Evolutionary conservation across 2,113 vertebrate genomes (phyloP).

Genomic region (Oreocharis arfaki): DNA sequence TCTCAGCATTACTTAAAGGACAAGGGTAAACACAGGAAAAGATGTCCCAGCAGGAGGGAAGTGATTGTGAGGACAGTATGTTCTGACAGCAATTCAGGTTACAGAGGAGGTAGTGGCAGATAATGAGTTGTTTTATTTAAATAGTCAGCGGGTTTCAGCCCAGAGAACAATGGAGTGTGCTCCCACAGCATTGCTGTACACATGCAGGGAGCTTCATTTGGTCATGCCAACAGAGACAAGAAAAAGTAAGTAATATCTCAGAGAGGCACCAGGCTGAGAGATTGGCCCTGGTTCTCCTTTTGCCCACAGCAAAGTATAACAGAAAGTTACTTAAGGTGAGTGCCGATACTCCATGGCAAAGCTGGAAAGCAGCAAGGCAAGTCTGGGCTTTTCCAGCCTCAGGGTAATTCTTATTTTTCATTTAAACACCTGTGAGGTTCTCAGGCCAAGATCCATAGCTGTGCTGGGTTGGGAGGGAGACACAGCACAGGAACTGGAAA

Average conservation of each 20-base stretch:
- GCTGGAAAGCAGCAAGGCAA: neutral
- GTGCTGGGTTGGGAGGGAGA: accelerated
- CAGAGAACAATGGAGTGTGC: neutral
- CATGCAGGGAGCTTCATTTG: neutral
- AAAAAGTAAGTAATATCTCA: neutral
- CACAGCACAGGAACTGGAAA: neutral
- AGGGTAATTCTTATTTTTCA: neutral
- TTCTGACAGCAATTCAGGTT: conserved; percentile 39
- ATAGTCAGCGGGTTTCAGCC: neutral
- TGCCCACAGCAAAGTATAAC: neutral
- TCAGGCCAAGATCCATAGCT: neutral
- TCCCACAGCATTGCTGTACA: neutral
- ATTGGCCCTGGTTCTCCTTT: neutral
- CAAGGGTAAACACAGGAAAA: conserved; percentile 45
- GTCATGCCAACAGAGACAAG: neutral
- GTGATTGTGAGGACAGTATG: conserved; percentile 18
- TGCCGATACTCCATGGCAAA: neutral
- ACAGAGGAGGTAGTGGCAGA: neutral
- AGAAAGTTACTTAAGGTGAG: conserved; percentile 12
- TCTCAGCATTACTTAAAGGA: conserved; percentile 29
- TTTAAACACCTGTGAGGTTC: conserved; percentile 4
- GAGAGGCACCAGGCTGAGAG: neutral
- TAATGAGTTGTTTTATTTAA: conserved; percentile 47
- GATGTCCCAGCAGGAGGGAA: conserved; percentile 33
- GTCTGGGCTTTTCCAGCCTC: neutral